Evolutionary conservation across 2,888 invertebrate species (phyloP), one percentile per base, ranked within the genome.

Genomic region (Tuberolachnus salignus): DNA sequence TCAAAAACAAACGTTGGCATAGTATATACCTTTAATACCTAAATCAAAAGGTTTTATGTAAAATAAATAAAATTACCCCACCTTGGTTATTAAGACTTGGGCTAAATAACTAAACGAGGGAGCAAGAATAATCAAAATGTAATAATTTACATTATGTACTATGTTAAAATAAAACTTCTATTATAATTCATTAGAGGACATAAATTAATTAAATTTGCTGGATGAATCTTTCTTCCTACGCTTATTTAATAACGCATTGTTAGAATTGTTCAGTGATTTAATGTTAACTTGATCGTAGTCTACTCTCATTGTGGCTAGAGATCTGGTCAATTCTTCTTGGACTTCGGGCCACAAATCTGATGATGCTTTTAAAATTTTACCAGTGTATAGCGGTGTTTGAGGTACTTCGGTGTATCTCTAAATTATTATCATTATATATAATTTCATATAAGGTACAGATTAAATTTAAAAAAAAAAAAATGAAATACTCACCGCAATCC

Each of bases 271-370:
- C 83, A 98, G 87, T 9, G 93, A 92, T 86, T 99, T 98, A 81
- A 99, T 93, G 87, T 94, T 94, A 81, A 95, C 92, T 89, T 92
- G 89, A 86, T 98, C 98, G 85, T 97, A 97, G 86, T 98, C 98
- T 11, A 99, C 98, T 74, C 98, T 89, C 98, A 99, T 98, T 71
- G 97, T 97, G 63, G 98, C 97, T 82, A 99, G 87, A 0, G 98
- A 97, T 82, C 97, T 91, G 1, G 95, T 98, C 98, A 99, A 98
- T 87, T 98, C 98, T 86, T 98, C 98, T 87, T 98, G 97, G 8
- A 98, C 96, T 84, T 98, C 98, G 0, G 94, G 93, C 98, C 98
- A 99, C 80, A 92, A 91, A 83, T 95, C 95, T 82, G 92, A 93
- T 70, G 94, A 94, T 86, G 98, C 98, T 46, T 92, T 91, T 26